Evolutionary conservation across 1,140 invertebrate genomes (phyloP).

Genomic region (Aphelinus atriplicis): DNA sequence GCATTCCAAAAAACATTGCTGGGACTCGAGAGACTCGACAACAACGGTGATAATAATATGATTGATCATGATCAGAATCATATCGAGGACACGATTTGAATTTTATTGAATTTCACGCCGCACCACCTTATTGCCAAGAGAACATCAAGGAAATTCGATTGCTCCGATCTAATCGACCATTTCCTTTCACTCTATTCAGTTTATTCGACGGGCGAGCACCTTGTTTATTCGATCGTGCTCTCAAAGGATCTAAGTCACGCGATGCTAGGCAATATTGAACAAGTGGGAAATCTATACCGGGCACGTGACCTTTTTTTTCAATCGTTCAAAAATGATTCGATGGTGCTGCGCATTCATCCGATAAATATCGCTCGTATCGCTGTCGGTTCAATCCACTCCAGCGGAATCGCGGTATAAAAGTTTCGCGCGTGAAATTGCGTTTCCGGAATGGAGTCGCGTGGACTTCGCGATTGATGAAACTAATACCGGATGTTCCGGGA

Average conservation of each 20-base stretch:
- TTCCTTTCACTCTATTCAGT: too few species aligned
- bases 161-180: too few species aligned
- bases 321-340: constrained; percentile 6
- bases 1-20: too few species aligned
- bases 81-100: too few species aligned
- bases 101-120: too few species aligned
- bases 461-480: constrained; percentile 19
- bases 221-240: constrained; percentile 13
- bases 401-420: constrained; percentile 13
- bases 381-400: background rate
- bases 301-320: background rate
- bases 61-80: too few species aligned
- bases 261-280: too few species aligned
- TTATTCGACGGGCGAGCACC: background rate
- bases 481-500: constrained; percentile 9
- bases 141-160: too few species aligned
- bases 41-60: too few species aligned
- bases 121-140: too few species aligned
- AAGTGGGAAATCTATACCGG: background rate
- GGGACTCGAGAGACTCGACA: too few species aligned
- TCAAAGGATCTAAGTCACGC: too few species aligned
- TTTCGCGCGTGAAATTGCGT: constrained; percentile 19
- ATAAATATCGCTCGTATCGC: constrained; percentile 13
- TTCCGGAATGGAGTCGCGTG: background rate
- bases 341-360: background rate